Evolutionary conservation across 2,797 vertebrate species (phyloP).

Genomic region (Somateria mollissima): DNA sequence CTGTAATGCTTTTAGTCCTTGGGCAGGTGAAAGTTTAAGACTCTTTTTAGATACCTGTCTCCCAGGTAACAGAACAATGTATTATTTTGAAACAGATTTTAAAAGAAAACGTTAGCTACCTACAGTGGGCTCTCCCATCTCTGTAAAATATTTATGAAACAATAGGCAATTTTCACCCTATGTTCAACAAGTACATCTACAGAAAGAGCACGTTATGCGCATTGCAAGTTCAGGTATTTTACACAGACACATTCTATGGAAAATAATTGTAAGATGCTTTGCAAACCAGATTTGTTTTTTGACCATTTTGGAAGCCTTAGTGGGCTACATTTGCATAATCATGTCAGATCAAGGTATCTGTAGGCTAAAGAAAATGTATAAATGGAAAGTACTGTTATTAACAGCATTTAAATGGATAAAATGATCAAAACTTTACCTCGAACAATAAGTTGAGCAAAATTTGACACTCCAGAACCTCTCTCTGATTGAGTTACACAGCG

Average conservation of each 20-base stretch:
- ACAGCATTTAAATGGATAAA: background rate
- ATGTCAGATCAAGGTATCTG: background rate
- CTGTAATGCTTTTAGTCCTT: background rate
- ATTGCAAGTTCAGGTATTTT: background rate
- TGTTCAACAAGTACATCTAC: background rate
- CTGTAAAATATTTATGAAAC: background rate
- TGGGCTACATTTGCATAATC: background rate
- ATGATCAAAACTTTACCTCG: conserved; percentile 84
- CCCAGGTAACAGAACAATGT: background rate
- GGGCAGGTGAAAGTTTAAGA: background rate
- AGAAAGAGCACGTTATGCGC: background rate
- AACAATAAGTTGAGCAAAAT: conserved; percentile 96
- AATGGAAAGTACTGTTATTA: background rate
- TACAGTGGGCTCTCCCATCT: background rate
- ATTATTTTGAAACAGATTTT: background rate
- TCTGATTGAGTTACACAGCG: conserved; percentile 98
- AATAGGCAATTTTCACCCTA: background rate
- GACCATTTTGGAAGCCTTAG: background rate
- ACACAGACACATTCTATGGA: background rate
- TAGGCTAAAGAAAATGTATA: background rate
- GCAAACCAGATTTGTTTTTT: background rate
- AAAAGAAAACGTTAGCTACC: background rate
- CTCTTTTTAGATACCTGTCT: background rate
- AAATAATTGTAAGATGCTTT: background rate
- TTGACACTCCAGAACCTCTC: conserved; percentile 95